Base-by-base conservation (phyloP, 2,888 invertebrate genomes). In the Phymatocera aterrima region DNA sequence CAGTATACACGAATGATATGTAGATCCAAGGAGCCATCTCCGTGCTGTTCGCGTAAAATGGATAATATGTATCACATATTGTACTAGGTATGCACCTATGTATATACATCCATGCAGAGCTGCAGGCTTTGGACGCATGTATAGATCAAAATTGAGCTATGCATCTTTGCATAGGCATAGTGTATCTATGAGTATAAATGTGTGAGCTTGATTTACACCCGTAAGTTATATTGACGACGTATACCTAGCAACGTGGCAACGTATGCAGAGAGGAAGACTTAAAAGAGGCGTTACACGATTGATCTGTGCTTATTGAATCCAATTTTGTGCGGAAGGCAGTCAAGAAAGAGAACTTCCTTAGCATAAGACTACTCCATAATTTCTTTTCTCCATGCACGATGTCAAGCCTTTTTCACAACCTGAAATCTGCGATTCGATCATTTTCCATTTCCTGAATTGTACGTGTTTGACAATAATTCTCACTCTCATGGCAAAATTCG, bases 241-340 rank as follows among this genome's bases (percentile, higher is more conserved):
- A 48, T 2, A 31, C 37, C 5, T 8, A 21, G n/a, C 31, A n/a
- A 18, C 10, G 18, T 34, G 31, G 68, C 28, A 72, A 51, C 48
- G 48, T 34, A 31, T 5, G 12, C 28, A 68, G 43, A 75, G 21
- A 57, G 34, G 75, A 75, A 75, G 75, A 57, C 75, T 57, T 57
- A 57, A 54, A 75, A 75, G 75, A 60, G 46, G 28, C 54, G 57
- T 75, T 60, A 60, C 60, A 57, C 75, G 75, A 75, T 75, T 57
- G 75, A 75, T 75, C 75, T 75, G 57, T 48, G 40, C 57, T 18
- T 57, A 15, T 21, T 24, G 40, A 60, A 75, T 75, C 40, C 57
- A 48, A 75, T 75, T 57, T 75, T 18, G 60, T 31, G 40, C 54
- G 21, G 18, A 15, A 21, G 31, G 51, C 31, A 72, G 46, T 46